Conservation (phyloP, 2,888 invertebrate species). For the Stenotaenia linearis region DNA sequence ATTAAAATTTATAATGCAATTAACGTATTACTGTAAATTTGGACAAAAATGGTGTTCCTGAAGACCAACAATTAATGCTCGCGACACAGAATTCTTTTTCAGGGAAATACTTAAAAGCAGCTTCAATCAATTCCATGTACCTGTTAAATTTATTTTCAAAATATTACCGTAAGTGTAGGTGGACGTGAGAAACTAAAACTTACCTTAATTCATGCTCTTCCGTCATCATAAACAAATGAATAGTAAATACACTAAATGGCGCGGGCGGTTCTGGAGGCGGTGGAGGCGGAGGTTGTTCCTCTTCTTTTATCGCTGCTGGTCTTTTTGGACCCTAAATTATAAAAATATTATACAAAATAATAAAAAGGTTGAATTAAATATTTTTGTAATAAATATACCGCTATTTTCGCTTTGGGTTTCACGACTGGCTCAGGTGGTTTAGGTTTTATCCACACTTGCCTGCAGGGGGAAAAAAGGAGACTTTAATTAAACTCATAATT, state of each 20-base stretch:
- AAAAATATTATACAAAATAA: too few relatives aligned
- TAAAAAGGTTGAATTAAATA: too few relatives aligned
- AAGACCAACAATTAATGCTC: conserved; percentile 19
- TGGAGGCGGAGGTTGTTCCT: not conserved
- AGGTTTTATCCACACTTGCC: not conserved
- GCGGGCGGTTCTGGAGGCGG: conserved; percentile 13
- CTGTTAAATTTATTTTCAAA: not conserved
- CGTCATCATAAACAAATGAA: conserved; percentile 1
- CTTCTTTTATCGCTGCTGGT: not conserved
- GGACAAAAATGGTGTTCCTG: not conserved
- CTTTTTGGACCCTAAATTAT: not conserved
- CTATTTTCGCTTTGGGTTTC: not conserved
- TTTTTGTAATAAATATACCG: too few relatives aligned
- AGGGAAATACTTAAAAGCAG: not conserved
- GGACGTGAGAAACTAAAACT: too few relatives aligned
- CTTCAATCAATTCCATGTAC: conserved; percentile 28
- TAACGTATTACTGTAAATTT: not conserved
- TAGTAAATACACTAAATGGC: conserved; percentile 3
- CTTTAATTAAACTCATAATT: too few relatives aligned
- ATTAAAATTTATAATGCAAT: not conserved
- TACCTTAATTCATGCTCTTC: conserved; percentile 14
- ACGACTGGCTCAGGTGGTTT: not conserved
- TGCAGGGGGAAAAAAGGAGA: too few relatives aligned
- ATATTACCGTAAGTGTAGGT: too few relatives aligned
- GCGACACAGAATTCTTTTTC: conserved; percentile 21